Percentiles rank a stretch among this genome's conserved stretches.
Conservation (phyloP, 2,797 vertebrate species). For the Aythya fuligula region DNA sequence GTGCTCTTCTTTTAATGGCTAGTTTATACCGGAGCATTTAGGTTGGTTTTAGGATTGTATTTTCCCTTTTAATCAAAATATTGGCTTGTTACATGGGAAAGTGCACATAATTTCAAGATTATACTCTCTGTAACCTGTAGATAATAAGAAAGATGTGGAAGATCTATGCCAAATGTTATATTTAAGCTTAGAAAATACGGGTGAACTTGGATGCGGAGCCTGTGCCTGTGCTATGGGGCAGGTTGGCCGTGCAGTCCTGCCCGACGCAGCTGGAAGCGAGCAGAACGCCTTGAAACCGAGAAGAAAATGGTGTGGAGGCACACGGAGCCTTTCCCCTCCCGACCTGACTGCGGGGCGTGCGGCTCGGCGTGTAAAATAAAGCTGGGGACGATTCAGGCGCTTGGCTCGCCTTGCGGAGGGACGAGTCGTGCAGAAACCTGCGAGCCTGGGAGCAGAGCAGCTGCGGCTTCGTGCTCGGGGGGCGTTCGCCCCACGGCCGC, state of each 20-base stretch:
- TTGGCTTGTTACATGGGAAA: background rate
- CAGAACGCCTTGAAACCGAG: background rate
- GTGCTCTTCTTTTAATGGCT: constrained; percentile 14
- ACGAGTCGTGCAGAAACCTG: background rate
- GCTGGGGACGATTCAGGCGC: background rate
- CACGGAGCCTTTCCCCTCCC: background rate
- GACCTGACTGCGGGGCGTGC: background rate
- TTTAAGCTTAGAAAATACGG: background rate
- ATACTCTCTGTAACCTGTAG: background rate
- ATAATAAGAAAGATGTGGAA: background rate
- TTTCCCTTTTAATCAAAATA: constrained; percentile 41
- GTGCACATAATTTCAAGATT: background rate
- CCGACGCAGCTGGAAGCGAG: background rate
- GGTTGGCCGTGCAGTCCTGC: background rate
- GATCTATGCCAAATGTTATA: fast-evolving
- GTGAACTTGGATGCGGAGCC: background rate
- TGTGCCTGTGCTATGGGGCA: background rate
- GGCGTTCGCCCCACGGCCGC: too few relatives aligned
- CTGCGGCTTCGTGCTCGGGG: too few relatives aligned
- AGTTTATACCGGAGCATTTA: background rate
- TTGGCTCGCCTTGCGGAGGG: background rate
- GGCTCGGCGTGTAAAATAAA: background rate
- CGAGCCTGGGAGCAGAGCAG: too few relatives aligned
- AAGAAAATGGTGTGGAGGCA: background rate
- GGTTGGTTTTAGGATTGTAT: background rate